Evolutionary conservation across 2,888 invertebrate genomes (phyloP), one percentile per base, ranked within the genome.

Genomic region (Steromphala cineraria): DNA sequence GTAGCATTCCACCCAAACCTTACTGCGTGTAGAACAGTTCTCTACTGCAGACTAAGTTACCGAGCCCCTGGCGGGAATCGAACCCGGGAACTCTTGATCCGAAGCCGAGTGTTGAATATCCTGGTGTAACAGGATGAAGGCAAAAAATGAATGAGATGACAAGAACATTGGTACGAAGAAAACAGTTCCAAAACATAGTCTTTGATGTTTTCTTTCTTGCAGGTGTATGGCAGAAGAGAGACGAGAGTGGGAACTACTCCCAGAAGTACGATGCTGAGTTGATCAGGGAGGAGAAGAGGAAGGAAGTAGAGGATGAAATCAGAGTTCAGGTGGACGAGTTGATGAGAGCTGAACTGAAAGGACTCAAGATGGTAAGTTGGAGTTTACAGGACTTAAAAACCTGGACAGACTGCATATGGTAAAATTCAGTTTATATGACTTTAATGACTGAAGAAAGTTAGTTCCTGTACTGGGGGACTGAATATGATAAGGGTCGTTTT

Each of bases 221-320:
- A 91, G 97, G 96, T 83, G 95, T 96, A 31, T 98, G 98, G 98
- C 96, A 95, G 88, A 95, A 95, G 79, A 96, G 96, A 91, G 96
- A 97, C 87, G 97, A 98, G 90, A 94, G 94, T 0, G 94, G 94
- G 0, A 97, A 97, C 93, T 95, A 95, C 0, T 94, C 95, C 75
- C 98, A 98, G 92, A 95, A 95, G 28, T 96, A 96, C 88, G 97
- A 98, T 90, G 95, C 95, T 79, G 96, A 97, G 82, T 96, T 98
- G 94, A 96, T 98, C 87, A 96, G 96, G 90, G 95, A 95, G 82
- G 97, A 97, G 84, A 98, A 98, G 93, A 95, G 96, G 90, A 94
- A 95, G 0, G 96, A 96, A 93, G 95, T 98, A 82, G 97, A 98
- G 92, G 95, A 95, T 81, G 97, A 98, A 92, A 95, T 98, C 81